Evolutionary conservation across 1,140 invertebrate species (phyloP), one percentile per base, ranked within the genome.

Genomic region (Drosophila sechellia): DNA sequence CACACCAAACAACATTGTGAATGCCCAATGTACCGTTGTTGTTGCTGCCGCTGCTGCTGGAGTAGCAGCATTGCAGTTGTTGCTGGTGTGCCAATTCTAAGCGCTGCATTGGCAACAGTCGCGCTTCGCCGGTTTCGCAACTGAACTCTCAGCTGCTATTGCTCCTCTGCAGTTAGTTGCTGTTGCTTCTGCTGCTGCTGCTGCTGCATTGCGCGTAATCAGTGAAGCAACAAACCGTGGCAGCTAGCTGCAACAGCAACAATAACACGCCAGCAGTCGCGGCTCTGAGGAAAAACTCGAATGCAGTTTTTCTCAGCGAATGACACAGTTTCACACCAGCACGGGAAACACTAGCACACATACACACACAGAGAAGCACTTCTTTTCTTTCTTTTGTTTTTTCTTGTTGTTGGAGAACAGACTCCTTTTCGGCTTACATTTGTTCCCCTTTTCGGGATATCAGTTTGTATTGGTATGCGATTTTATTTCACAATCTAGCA

Each of bases 161-260:
- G 59, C 79, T 75, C 59, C 70, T 17, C 70, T 43, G 54, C 55
- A 48, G 46, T 48, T 68, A 31, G 37, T 43, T 48, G 45, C 31
- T 52, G 25, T 0, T 61, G 17, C 13, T 57, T 53, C 39, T 75
- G 25, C 39, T 63, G 17, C 40, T 55, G 46, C 66, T 56, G 61
- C 72, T 45, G 79, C 77, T 89, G 79, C 84, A 89, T 89, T 89
- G 79, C 84, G 84, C 84, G 84, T 84, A 89, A 89, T 89, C 84
- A 89, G 84, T 89, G 84, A 89, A 89, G 84, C 84, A 89, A 89
- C 85, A 89, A 89, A 89, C 80, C 80, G 80, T 90, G 79, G 85
- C 80, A 85, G 63, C 79, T 40, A 70, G 48, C 58, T 64, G 53
- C 61, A 77, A 74, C 59, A 73, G 46, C 75, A 78, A 61, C 71